A percentile compares a stretch with the other conserved stretches of the same genome.
phyloP scores from a whole-genome alignment of 2,113 vertebrate genomes.

The Labeo catla region DNA sequence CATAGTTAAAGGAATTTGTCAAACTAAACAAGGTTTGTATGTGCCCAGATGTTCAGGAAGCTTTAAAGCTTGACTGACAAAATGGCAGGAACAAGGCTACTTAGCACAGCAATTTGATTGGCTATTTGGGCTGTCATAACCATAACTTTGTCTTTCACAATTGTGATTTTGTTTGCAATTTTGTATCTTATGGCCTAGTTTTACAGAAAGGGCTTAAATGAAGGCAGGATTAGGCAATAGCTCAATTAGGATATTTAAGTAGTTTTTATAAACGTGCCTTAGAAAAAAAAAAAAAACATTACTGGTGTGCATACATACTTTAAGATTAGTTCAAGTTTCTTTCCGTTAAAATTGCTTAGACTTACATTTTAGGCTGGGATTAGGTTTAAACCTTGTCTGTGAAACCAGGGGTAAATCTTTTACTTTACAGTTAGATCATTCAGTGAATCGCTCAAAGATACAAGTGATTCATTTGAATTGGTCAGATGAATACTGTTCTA shows the following conservation, averaged over 20 bases:
- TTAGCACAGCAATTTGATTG: neutral
- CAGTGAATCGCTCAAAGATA: neutral
- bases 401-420: too few species aligned
- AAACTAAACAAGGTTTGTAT: neutral
- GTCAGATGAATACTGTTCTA: neutral
- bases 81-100: neutral
- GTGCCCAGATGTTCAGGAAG: neutral
- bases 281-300: too few species aligned
- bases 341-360: too few species aligned
- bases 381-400: too few species aligned
- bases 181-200: too few species aligned
- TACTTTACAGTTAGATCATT: neutral
- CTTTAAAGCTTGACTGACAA: neutral
- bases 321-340: too few species aligned
- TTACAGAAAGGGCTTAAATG: too few species aligned
- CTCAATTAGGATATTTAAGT: too few species aligned
- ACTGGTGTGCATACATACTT: too few species aligned
- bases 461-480: neutral
- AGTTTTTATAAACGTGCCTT: too few species aligned
- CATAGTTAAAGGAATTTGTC: neutral
- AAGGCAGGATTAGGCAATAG: too few species aligned
- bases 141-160: neutral
- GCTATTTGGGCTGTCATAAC: neutral
- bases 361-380: too few species aligned
- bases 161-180: neutral